These are phyloP conservation scores for Arvicanthis niloticus DNA, from an alignment of 2,113 vertebrate genomes.

Conservation along the genomic window DNA sequence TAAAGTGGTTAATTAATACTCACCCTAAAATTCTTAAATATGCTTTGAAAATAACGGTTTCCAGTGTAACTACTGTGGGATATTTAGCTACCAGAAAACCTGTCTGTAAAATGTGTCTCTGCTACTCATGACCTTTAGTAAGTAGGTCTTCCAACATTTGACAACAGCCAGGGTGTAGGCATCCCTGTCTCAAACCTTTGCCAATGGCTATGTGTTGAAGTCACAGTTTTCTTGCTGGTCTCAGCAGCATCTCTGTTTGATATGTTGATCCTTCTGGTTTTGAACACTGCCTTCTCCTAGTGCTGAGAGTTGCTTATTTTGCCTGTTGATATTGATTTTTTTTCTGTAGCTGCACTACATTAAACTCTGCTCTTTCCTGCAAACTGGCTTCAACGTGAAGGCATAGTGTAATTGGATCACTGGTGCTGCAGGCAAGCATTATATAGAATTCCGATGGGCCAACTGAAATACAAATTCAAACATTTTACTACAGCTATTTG, in stretches of 20 bases:
- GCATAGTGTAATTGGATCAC: background rate
- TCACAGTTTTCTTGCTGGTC: fast-evolving
- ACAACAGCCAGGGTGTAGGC: background rate
- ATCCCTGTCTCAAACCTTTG: background rate
- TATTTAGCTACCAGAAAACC: background rate
- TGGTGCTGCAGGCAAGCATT: background rate
- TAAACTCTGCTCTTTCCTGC: background rate
- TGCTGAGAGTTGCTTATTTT: background rate
- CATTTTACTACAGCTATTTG: background rate
- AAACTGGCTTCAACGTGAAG: background rate
- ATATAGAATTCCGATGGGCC: background rate
- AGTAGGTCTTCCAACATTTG: background rate
- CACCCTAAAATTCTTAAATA: background rate
- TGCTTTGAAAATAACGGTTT: background rate
- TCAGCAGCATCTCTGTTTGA: background rate
- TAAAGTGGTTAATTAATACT: background rate
- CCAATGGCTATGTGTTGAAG: background rate
- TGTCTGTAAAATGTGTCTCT: background rate
- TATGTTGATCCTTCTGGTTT: background rate
- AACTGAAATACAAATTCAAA: background rate
- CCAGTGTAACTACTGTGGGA: background rate
- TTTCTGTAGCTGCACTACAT: background rate
- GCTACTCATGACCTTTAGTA: background rate
- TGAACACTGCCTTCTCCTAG: background rate
- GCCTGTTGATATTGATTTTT: background rate